phyloP scores from a whole-genome alignment of 2,113 vertebrate genomes.

The Pteronura brasiliensis region DNA sequence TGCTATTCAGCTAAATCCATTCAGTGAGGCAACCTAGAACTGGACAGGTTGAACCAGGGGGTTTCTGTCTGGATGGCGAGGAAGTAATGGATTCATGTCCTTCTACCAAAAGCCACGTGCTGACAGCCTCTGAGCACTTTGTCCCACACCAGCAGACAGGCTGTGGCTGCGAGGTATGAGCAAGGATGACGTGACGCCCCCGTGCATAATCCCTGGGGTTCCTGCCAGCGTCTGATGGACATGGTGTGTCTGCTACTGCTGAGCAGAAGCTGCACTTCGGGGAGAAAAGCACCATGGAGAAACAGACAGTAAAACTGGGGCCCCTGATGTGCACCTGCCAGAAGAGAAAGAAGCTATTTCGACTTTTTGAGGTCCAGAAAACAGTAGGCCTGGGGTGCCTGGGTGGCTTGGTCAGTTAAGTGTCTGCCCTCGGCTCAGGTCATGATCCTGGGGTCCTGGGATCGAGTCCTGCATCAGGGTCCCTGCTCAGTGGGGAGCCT shows the following conservation, averaged over 20 bases:
- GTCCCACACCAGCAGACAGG: rapidly evolving
- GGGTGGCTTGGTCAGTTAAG: neutral
- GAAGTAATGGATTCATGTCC: neutral
- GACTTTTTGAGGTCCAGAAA: neutral
- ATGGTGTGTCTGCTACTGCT: neutral
- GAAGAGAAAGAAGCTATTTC: neutral
- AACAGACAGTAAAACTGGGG: neutral
- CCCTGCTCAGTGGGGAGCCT: neutral
- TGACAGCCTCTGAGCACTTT: neutral
- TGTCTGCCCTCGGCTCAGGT: neutral
- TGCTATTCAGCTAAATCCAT: neutral
- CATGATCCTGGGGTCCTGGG: too few relatives aligned
- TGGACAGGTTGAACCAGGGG: neutral
- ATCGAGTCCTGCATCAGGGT: too few relatives aligned
- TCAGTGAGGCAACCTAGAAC: neutral
- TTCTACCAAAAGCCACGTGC: neutral
- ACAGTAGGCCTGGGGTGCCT: neutral
- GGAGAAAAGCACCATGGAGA: neutral
- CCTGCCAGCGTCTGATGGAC: neutral
- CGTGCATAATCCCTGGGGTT: neutral
- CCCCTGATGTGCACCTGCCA: neutral
- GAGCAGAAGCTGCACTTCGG: neutral
- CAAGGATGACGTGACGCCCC: neutral
- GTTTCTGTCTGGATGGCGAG: neutral
- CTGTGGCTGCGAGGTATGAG: neutral